Evolutionary conservation across 1,140 invertebrate species (phyloP).

Genomic region (Calephelis nemesis): DNA sequence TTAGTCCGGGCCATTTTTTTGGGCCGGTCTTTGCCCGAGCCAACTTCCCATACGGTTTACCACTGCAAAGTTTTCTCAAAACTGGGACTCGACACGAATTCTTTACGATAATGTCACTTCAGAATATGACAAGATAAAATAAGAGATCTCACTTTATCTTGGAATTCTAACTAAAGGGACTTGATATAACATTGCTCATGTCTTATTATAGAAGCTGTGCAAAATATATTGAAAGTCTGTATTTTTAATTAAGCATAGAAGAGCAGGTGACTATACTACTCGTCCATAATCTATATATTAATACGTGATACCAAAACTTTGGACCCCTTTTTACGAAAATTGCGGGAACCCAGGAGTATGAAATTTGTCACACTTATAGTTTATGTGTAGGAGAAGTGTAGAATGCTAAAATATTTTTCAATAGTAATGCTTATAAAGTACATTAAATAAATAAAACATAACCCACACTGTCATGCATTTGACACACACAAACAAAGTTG

Average conservation of each 20-base stretch:
- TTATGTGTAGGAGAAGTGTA: no score
- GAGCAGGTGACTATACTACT: neutral
- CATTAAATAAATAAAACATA: no score
- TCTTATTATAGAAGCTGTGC: neutral
- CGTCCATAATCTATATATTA: neutral
- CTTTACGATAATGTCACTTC: slow-evolving; percentile 11
- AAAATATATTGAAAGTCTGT: no score
- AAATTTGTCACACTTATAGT: no score
- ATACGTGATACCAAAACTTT: neutral
- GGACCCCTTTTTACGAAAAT: no score
- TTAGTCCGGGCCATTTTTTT: slow-evolving; percentile 55
- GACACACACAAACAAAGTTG: no score
- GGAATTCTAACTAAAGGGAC: neutral
- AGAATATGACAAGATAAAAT: slow-evolving; percentile 4
- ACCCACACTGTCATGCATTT: no score
- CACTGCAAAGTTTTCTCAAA: neutral
- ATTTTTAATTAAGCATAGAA: no score
- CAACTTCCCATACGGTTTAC: slow-evolving; percentile 42
- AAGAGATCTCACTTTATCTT: slow-evolving; percentile 2
- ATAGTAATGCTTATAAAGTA: no score
- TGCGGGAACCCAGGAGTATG: no score
- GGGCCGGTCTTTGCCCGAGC: slow-evolving; percentile 37
- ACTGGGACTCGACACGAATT: neutral
- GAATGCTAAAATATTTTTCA: no score
- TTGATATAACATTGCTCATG: neutral